Conservation (phyloP, 1,140 invertebrate genomes). For the Berghia stephanieae region DNA sequence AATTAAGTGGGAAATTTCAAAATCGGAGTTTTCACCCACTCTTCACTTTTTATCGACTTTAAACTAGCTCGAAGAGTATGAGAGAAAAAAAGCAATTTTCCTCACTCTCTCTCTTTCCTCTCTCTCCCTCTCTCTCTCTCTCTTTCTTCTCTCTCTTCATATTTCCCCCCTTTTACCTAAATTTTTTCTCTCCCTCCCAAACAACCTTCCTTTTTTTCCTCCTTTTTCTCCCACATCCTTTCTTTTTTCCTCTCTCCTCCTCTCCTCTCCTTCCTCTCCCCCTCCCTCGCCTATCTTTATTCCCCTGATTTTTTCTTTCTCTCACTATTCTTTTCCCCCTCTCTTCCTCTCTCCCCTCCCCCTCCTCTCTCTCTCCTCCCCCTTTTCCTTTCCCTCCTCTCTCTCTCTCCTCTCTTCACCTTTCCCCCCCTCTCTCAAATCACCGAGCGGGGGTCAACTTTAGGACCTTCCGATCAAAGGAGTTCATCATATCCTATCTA, state of each 20-base stretch:
- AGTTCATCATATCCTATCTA: too few relatives aligned
- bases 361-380: neutral
- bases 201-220: neutral
- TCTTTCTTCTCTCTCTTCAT: neutral
- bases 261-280: neutral
- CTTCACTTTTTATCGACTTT: too few relatives aligned
- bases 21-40: too few relatives aligned
- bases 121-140: neutral
- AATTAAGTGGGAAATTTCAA: too few relatives aligned
- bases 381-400: neutral
- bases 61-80: too few relatives aligned
- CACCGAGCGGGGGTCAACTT: too few relatives aligned
- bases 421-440: too few relatives aligned
- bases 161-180: too few relatives aligned
- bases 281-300: neutral
- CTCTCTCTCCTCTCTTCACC: too few relatives aligned
- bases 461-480: too few relatives aligned
- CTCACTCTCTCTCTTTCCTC: neutral
- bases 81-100: too few relatives aligned
- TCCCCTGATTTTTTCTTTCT: neutral
- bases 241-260: neutral
- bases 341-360: neutral
- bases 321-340: neutral
- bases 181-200: neutral
- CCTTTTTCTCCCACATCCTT: neutral